A percentile compares a stretch with the other conserved stretches of the same genome.
Conservation (phyloP, 1,140 invertebrate genomes). For the Bombus waltoni region DNA sequence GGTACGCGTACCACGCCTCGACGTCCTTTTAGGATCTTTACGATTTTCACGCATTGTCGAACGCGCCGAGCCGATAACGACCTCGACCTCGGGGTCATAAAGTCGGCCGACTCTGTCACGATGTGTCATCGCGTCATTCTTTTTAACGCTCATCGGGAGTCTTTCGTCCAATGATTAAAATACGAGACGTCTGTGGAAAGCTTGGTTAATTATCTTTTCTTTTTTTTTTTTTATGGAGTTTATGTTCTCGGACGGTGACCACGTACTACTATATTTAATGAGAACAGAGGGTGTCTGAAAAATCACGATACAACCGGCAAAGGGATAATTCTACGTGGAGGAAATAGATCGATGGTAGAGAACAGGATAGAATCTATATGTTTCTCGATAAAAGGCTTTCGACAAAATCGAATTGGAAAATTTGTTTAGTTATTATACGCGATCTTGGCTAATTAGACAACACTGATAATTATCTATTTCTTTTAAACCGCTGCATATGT, state of each 20-base stretch:
- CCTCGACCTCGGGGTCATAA: constrained; percentile 65
- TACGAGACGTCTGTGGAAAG: background rate
- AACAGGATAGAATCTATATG: no score
- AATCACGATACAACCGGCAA: no score
- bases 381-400: no score
- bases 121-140: constrained; percentile 46
- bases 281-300: no score
- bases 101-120: constrained; percentile 61
- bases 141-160: constrained; percentile 18
- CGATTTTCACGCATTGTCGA: constrained; percentile 63
- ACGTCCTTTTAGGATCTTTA: constrained; percentile 63
- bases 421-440: no score
- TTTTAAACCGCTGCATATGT: no score
- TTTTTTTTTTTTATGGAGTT: background rate
- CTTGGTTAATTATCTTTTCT: background rate
- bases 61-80: constrained; percentile 57
- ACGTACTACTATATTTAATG: background rate
- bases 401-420: no score
- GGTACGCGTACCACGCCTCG: constrained; percentile 53
- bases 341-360: no score
- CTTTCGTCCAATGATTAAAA: constrained; percentile 17
- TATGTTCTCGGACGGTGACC: background rate
- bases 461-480: no score
- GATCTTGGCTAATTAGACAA: no score
- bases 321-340: no score